Evolutionary conservation across 2,113 vertebrate species (phyloP).

Genomic region (Nycticorax nycticorax): DNA sequence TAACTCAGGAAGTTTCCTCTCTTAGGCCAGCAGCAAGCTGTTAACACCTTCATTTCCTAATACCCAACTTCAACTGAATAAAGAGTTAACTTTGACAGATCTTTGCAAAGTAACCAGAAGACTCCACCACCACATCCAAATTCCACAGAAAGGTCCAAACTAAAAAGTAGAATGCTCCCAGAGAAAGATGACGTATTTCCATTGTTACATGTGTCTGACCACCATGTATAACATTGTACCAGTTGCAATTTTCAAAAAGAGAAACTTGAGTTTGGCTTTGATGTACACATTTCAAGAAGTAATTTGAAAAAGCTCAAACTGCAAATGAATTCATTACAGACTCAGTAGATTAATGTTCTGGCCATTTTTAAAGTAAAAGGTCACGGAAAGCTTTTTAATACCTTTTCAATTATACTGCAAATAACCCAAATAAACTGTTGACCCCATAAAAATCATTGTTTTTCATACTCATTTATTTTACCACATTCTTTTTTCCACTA

Average conservation of each 20-base stretch:
- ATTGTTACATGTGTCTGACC: background rate
- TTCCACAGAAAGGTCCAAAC: background rate
- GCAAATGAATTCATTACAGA: conserved; percentile 15
- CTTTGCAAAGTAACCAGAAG: background rate
- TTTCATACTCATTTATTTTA: conserved; percentile 32
- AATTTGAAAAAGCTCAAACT: conserved; percentile 21
- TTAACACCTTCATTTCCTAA: background rate
- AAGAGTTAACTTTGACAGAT: background rate
- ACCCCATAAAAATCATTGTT: conserved; percentile 17
- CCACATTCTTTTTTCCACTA: conserved; percentile 26
- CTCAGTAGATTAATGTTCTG: background rate
- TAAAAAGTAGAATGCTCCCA: background rate
- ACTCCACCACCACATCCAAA: background rate
- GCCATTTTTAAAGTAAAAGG: conserved; percentile 32
- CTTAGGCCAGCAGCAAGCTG: background rate
- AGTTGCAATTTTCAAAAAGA: background rate
- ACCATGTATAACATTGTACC: background rate
- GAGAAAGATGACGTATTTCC: background rate
- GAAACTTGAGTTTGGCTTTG: background rate
- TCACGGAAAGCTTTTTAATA: conserved; percentile 9
- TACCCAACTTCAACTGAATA: background rate
- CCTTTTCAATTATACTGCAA: conserved; percentile 40
- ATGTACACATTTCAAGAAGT: background rate
- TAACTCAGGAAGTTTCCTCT: background rate
- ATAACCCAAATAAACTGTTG: conserved; percentile 48